Conservation (phyloP, 2,888 invertebrate species). For the Heteromyza rotundicornis region DNA sequence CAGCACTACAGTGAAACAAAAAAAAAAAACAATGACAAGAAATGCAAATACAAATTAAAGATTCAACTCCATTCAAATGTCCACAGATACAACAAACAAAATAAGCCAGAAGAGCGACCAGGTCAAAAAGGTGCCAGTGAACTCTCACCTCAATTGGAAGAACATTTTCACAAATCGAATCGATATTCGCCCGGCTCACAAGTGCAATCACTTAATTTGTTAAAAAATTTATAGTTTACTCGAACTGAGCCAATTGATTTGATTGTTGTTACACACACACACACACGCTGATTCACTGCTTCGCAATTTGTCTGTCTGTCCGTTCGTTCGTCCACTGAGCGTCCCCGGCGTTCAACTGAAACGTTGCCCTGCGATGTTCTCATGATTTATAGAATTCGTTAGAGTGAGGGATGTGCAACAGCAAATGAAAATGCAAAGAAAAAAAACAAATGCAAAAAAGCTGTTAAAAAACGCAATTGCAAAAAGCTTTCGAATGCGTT, state of each 20-base stretch:
- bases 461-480: no score
- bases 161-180: constrained; percentile 7
- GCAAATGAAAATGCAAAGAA: no score
- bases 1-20: neutral
- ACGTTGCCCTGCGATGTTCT: neutral
- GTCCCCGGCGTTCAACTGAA: constrained; percentile 10
- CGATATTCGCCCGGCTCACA: neutral
- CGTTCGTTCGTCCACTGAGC: neutral
- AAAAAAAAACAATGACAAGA: constrained; percentile 9
- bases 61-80: no score
- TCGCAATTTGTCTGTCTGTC: neutral
- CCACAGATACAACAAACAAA: constrained; percentile 1
- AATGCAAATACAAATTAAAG: constrained; percentile 7
- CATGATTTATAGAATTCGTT: constrained; percentile 12
- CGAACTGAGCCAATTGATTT: neutral
- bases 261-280: no score
- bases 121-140: neutral
- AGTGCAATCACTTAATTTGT: constrained; percentile 17
- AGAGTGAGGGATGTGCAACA: neutral
- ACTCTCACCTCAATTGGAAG: constrained; percentile 19
- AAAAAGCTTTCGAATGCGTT: no score
- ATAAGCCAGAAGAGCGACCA: constrained; percentile 6
- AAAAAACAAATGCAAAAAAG: no score
- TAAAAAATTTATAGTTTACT: constrained; percentile 12
- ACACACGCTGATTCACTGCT: neutral